These are phyloP conservation scores for Paradisaea rubra DNA, from an alignment of 2,113 vertebrate genomes.

Conservation along the genomic window DNA sequence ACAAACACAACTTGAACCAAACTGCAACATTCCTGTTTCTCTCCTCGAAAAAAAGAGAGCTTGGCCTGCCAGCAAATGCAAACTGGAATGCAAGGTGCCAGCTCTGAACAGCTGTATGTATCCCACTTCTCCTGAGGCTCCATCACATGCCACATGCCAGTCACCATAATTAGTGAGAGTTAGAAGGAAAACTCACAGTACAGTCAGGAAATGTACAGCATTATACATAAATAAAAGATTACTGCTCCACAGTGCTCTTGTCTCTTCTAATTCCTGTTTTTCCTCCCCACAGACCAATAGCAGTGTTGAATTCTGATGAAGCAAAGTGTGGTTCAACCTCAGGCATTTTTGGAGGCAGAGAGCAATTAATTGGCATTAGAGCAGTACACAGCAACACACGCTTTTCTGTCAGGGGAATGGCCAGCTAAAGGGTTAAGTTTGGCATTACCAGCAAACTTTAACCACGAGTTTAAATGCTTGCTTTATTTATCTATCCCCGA, in stretches of 20 bases:
- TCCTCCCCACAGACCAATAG: conserved; percentile 26
- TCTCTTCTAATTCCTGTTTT: conserved; percentile 47
- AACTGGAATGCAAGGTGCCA: background rate
- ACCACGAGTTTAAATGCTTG: background rate
- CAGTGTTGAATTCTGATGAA: conserved; percentile 41
- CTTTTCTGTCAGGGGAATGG: background rate
- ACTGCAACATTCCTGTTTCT: background rate
- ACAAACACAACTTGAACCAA: background rate
- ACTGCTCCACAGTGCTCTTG: conserved; percentile 26
- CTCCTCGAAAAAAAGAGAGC: background rate
- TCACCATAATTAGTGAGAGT: conserved; percentile 35
- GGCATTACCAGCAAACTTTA: background rate
- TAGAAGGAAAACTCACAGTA: background rate
- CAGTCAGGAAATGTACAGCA: conserved; percentile 33
- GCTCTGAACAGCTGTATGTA: conserved; percentile 20
- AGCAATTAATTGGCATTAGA: conserved; percentile 38
- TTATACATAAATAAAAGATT: conserved; percentile 63
- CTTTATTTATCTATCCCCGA: background rate
- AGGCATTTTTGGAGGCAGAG: conserved; percentile 40
- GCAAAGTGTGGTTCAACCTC: conserved; percentile 33
- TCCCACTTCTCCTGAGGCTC: conserved; percentile 30
- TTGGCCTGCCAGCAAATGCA: background rate
- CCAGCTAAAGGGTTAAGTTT: background rate
- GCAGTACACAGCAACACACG: background rate
- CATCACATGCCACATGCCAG: conserved; percentile 27